phyloP scores from a whole-genome alignment of 2,888 invertebrate genomes.

The Epicampocera succincta region DNA sequence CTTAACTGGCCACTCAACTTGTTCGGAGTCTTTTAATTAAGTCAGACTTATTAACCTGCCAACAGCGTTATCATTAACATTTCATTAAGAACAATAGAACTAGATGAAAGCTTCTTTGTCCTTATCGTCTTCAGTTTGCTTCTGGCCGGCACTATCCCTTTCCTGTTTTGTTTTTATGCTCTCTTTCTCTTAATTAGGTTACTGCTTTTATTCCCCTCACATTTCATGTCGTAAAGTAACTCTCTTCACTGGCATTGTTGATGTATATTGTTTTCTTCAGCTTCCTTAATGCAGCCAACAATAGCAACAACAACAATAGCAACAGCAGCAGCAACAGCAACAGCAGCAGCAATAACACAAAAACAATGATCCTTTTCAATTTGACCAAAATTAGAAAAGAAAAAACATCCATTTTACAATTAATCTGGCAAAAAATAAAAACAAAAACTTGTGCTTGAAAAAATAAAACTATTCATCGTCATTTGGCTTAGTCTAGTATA shows the following conservation, averaged over 20 bases:
- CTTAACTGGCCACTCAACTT: conserved; percentile 25
- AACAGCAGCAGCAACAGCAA: no score
- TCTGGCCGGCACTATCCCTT: not conserved
- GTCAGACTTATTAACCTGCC: conserved; percentile 7
- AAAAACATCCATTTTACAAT: not conserved
- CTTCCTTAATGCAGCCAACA: conserved; percentile 21
- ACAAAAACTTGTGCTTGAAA: not conserved
- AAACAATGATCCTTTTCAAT: conserved; percentile 18
- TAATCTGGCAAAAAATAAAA: conserved; percentile 22
- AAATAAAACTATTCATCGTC: conserved; percentile 31
- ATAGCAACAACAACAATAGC: not conserved
- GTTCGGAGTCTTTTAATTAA: conserved; percentile 22
- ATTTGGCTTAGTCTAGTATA: conserved; percentile 18
- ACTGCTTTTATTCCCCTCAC: conserved; percentile 27
- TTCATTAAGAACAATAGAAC: conserved; percentile 24
- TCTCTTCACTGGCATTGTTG: conserved; percentile 14
- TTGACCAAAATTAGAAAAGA: conserved; percentile 24
- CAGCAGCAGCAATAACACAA: not conserved
- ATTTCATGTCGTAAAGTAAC: not conserved
- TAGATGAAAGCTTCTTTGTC: not conserved
- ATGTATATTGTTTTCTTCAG: conserved; percentile 25
- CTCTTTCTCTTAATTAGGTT: conserved; percentile 63
- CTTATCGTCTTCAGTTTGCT: not conserved
- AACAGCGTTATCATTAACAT: conserved; percentile 34
- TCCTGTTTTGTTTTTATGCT: conserved; percentile 43